Percentiles rank a stretch among this genome's conserved stretches.
Evolutionary conservation across 37 sponge, comb jelly and placozoan genomes (phyloP).

Genomic region (Aphrocallistes beatrix): DNA sequence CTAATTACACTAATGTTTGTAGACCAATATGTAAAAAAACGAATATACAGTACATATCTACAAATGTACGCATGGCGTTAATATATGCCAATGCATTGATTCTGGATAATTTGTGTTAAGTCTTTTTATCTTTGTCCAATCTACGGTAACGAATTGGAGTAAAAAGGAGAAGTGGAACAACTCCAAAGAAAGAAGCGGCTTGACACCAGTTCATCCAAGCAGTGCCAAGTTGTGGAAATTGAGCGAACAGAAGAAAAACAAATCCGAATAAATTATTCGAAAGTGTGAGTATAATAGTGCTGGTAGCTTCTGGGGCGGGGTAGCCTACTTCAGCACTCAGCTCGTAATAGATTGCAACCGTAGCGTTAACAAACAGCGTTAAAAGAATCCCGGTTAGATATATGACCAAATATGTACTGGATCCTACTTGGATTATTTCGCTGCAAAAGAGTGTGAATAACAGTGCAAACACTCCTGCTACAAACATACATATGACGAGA

Average conservation of each 20-base stretch:
- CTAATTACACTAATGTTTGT: no score
- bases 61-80: no score
- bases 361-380: background rate
- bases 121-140: background rate
- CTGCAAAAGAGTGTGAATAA: background rate
- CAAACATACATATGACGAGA: background rate
- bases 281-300: background rate
- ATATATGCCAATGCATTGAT: no score
- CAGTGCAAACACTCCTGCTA: background rate
- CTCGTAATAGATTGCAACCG: background rate
- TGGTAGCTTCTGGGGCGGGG: background rate
- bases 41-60: no score
- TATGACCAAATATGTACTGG: background rate
- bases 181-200: background rate
- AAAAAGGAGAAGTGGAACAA: background rate
- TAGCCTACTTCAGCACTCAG: background rate
- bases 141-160: background rate
- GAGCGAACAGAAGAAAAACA: background rate
- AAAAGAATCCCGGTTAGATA: background rate
- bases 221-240: background rate
- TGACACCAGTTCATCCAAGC: background rate
- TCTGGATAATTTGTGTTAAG: no score
- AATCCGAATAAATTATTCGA: background rate
- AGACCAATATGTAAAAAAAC: no score
- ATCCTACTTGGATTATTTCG: background rate